Evolutionary conservation across 2,888 invertebrate genomes (phyloP).

Genomic region (Nysson spinosus): DNA sequence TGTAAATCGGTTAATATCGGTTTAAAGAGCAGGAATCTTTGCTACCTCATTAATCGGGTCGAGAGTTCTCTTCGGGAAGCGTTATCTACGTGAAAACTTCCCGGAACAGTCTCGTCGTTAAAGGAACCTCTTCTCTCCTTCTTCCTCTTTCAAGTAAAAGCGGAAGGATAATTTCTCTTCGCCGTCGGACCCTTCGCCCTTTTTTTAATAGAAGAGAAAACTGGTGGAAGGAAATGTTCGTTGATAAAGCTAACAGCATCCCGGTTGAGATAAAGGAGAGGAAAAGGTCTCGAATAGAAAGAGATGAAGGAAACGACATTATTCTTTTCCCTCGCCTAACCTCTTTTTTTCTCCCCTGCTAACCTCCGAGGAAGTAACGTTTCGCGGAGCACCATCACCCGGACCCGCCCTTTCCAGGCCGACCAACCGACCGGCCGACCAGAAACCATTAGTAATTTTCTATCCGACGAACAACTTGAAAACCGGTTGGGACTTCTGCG

Average conservation of each 20-base stretch:
- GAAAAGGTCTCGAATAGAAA: constrained; percentile 2
- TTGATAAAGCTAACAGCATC: constrained; percentile 49
- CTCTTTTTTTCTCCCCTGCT: constrained; percentile 7
- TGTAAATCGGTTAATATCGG: background rate
- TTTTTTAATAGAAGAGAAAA: constrained; percentile 30
- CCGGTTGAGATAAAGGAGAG: constrained; percentile 26
- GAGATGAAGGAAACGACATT: constrained; percentile 37
- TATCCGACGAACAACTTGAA: constrained; percentile 14
- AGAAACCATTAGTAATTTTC: constrained; percentile 48
- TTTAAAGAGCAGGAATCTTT: background rate
- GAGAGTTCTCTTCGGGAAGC: constrained; percentile 1
- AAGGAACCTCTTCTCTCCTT: no score
- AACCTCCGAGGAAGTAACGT: constrained; percentile 30
- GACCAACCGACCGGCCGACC: no score
- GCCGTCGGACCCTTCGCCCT: constrained; percentile 2
- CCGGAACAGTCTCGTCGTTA: constrained; percentile 17
- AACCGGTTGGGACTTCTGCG: constrained; percentile 24
- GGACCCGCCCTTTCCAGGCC: constrained; percentile 41
- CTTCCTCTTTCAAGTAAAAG: constrained; percentile 23
- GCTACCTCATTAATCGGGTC: constrained; percentile 3
- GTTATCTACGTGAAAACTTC: constrained; percentile 34
- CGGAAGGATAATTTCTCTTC: constrained; percentile 47
- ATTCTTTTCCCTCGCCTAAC: constrained; percentile 24
- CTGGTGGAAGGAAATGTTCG: constrained; percentile 37
- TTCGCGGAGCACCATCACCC: constrained; percentile 23